A percentile compares a stretch with the other conserved stretches of the same genome.
Conservation (phyloP, 2,888 invertebrate genomes). For the Polydrusus tereticollis region DNA sequence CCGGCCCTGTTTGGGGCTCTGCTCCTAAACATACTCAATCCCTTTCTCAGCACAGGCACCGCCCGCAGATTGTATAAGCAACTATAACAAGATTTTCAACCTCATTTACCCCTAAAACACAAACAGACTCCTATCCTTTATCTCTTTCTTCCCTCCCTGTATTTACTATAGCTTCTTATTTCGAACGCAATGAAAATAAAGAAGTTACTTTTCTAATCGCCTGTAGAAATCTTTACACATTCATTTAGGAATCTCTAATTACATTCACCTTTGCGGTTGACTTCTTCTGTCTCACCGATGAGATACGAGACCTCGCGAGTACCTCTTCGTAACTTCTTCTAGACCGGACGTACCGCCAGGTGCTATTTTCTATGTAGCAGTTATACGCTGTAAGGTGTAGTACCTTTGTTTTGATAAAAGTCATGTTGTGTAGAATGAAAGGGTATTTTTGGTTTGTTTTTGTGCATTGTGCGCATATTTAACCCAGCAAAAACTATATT, state of each 20-base stretch:
- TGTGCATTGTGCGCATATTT: not conserved
- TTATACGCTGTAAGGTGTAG: slow-evolving; percentile 35
- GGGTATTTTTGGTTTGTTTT: slow-evolving; percentile 1
- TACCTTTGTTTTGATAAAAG: slow-evolving; percentile 36
- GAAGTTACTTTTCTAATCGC: slow-evolving; percentile 42
- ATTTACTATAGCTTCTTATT: not conserved
- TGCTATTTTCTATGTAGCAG: slow-evolving; percentile 37
- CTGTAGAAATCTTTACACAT: slow-evolving; percentile 40
- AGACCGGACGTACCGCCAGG: slow-evolving; percentile 39
- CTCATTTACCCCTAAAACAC: too few species aligned
- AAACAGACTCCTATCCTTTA: too few species aligned
- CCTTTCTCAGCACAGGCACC: too few species aligned
- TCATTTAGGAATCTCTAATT: slow-evolving; percentile 33
- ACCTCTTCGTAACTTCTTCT: slow-evolving; percentile 32
- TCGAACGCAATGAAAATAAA: not conserved
- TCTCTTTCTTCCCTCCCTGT: not conserved
- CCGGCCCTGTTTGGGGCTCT: too few species aligned
- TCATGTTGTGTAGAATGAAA: slow-evolving; percentile 17
- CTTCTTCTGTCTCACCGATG: slow-evolving; percentile 31
- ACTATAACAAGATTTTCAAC: too few species aligned
- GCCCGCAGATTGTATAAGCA: too few species aligned
- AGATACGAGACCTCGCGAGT: slow-evolving; percentile 22
- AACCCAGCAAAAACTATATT: not conserved
- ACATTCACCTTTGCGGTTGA: slow-evolving; percentile 34
- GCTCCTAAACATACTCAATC: too few species aligned